phyloP scores from a whole-genome alignment of 2,797 vertebrate genomes.

The Ceyx erithaca region DNA sequence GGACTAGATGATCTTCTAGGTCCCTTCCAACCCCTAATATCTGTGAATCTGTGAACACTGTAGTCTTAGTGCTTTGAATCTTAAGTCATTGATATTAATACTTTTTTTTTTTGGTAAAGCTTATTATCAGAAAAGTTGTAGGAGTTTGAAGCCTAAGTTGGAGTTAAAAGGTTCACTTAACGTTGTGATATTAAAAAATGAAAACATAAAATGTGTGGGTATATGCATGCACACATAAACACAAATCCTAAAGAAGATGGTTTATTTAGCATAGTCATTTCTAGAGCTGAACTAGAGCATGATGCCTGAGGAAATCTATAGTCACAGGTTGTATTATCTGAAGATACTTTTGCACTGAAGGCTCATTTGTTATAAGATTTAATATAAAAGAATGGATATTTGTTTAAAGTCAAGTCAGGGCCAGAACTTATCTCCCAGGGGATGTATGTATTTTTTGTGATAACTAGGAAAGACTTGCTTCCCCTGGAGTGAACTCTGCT shows the following conservation, averaged over 20 bases:
- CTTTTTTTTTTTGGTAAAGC: neutral
- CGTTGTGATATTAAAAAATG: neutral
- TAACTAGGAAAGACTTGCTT: slow-evolving; percentile 28
- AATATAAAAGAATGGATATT: slow-evolving; percentile 49
- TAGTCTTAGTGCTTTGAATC: neutral
- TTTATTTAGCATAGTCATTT: neutral
- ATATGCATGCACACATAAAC: neutral
- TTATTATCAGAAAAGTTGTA: neutral
- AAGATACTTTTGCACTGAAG: slow-evolving; percentile 22
- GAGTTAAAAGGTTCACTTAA: neutral
- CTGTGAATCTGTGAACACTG: too few species aligned
- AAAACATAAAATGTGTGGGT: neutral
- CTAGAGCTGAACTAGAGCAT: neutral
- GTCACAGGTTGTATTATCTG: neutral
- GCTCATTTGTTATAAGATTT: slow-evolving; percentile 14
- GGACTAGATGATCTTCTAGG: too few species aligned
- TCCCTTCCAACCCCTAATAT: too few species aligned
- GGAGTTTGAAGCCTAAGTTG: neutral
- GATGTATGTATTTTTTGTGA: slow-evolving; percentile 20
- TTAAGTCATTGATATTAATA: neutral
- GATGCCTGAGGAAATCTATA: neutral
- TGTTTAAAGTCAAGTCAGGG: slow-evolving; percentile 41
- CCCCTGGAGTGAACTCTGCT: slow-evolving; percentile 2
- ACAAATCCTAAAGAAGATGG: neutral
- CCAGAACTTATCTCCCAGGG: neutral